Evolutionary conservation across 1,140 invertebrate genomes (phyloP).

Genomic region (Drosophila pseudoananassae): DNA sequence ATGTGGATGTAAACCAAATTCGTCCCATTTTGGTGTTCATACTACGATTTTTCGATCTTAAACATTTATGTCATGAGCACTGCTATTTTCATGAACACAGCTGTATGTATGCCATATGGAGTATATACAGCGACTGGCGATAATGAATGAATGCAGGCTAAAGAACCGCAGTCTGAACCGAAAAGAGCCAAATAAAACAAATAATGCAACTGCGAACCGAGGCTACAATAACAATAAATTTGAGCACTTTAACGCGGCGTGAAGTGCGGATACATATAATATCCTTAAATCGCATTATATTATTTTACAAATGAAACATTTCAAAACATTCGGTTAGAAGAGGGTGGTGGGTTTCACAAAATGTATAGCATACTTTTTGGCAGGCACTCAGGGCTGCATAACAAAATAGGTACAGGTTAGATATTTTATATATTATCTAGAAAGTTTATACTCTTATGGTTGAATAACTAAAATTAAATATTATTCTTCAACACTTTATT

Average conservation of each 20-base stretch:
- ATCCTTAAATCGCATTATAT: slow-evolving; percentile 36
- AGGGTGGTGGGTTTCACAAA: slow-evolving; percentile 2
- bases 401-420: background rate
- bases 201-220: slow-evolving; percentile 58
- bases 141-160: slow-evolving; percentile 78
- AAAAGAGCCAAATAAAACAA: slow-evolving; percentile 64
- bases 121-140: slow-evolving; percentile 37
- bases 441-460: too few relatives aligned
- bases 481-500: too few relatives aligned
- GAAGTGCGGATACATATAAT: slow-evolving; percentile 35
- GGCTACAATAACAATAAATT: slow-evolving; percentile 73
- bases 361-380: slow-evolving; percentile 22
- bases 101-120: background rate
- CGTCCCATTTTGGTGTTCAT: too few relatives aligned
- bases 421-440: too few relatives aligned
- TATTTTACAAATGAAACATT: slow-evolving; percentile 32
- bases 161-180: slow-evolving; percentile 74
- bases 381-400: background rate
- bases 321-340: background rate
- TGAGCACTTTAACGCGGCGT: slow-evolving; percentile 76
- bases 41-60: too few relatives aligned
- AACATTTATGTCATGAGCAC: too few relatives aligned
- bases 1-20: too few relatives aligned
- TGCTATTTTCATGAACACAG: too few relatives aligned
- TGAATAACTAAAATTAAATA: too few relatives aligned